Evolutionary conservation across 1,140 invertebrate genomes (phyloP).

Genomic region (Pachypeltis micranthus): DNA sequence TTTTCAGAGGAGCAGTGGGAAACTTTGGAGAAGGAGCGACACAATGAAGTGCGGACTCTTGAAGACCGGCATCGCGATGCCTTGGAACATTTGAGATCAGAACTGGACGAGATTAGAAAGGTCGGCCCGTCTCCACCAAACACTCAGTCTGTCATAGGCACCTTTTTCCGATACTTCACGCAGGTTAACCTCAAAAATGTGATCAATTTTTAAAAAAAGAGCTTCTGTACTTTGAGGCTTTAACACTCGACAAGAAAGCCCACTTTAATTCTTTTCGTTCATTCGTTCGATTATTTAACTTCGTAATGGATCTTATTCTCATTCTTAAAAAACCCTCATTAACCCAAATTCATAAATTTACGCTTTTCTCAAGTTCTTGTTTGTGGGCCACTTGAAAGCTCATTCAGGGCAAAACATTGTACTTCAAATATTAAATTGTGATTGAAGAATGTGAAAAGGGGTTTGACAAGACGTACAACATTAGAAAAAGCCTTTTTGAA

Average conservation of each 20-base stretch:
- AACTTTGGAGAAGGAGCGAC: conserved; percentile 41
- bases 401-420: too few relatives aligned
- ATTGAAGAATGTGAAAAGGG: too few relatives aligned
- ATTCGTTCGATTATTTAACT: too few relatives aligned
- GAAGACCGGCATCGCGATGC: conserved; percentile 41
- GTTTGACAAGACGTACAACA: too few relatives aligned
- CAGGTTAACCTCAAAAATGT: conserved; percentile 3
- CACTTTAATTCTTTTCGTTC: too few relatives aligned
- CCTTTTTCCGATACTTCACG: conserved; percentile 4
- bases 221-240: not conserved
- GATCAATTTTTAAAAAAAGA: not conserved
- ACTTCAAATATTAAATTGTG: too few relatives aligned
- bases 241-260: not conserved
- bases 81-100: conserved; percentile 34
- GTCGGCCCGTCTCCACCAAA: conserved; percentile 5
- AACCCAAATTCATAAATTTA: too few relatives aligned
- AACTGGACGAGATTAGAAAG: conserved; percentile 24
- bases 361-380: too few relatives aligned
- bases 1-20: conserved; percentile 40
- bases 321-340: too few relatives aligned
- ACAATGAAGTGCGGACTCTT: conserved; percentile 38
- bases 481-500: too few relatives aligned
- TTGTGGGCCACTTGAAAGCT: too few relatives aligned
- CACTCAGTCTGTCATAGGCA: not conserved
- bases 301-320: too few relatives aligned